A percentile compares a stretch with the other conserved stretches of the same genome.
Evolutionary conservation across 2,797 vertebrate genomes (phyloP).

Genomic region (Otus scops): DNA sequence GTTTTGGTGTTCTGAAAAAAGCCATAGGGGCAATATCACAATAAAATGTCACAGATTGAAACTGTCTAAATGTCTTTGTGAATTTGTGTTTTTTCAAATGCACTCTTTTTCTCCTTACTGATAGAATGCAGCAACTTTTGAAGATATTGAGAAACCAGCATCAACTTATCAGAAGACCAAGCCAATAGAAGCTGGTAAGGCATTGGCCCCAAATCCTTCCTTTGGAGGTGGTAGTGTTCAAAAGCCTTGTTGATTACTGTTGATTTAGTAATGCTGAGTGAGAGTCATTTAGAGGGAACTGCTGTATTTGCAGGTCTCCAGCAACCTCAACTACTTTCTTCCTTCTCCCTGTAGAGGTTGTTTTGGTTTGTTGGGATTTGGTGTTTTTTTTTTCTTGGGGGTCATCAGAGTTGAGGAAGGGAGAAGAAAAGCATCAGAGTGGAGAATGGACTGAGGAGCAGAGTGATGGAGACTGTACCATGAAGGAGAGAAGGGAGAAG

Average conservation of each 20-base stretch:
- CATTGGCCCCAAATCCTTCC: background rate
- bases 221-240: background rate
- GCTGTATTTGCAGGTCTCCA: background rate
- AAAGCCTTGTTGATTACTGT: background rate
- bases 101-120: background rate
- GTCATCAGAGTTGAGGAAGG: background rate
- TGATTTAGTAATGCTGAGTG: background rate
- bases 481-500: background rate
- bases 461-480: background rate
- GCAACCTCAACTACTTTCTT: background rate
- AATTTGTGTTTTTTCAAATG: background rate
- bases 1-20: background rate
- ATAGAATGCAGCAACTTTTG: conserved; percentile 92
- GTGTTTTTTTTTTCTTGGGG: background rate
- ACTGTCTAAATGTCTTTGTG: background rate
- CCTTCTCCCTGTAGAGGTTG: background rate
- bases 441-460: background rate
- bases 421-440: background rate
- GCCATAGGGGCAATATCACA: background rate
- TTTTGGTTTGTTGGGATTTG: background rate
- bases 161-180: conserved; percentile 90
- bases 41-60: background rate
- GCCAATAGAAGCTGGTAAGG: conserved; percentile 90
- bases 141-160: conserved; percentile 85
- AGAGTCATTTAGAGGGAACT: background rate